Evolutionary conservation across 2,113 vertebrate species (phyloP).

Genomic region (Taurulus bubalis): DNA sequence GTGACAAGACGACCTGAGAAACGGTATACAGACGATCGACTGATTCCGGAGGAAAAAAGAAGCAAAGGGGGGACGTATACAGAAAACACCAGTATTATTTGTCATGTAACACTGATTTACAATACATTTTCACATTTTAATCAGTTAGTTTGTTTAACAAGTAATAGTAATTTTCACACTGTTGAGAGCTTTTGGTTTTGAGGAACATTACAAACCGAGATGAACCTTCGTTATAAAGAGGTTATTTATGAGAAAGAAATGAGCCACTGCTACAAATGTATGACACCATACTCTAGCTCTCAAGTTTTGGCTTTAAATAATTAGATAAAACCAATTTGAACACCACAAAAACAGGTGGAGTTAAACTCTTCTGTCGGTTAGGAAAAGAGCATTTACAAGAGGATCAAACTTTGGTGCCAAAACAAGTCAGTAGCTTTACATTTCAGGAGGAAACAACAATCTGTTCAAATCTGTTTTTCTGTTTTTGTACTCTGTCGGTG

Average conservation of each 20-base stretch:
- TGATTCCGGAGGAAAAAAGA: slow-evolving; percentile 38
- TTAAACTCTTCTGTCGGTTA: slow-evolving; percentile 38
- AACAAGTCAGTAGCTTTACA: slow-evolving; percentile 55
- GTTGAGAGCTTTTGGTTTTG: slow-evolving; percentile 52
- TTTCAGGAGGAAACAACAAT: slow-evolving; percentile 60
- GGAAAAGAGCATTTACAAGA: slow-evolving; percentile 41
- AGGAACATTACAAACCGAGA: slow-evolving; percentile 54
- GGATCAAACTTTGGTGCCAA: slow-evolving; percentile 65
- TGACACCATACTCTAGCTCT: slow-evolving; percentile 38
- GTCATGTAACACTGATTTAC: slow-evolving; percentile 54
- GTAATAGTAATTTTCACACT: slow-evolving; percentile 29
- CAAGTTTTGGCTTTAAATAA: slow-evolving; percentile 58
- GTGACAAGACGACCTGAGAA: slow-evolving; percentile 79
- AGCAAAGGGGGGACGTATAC: slow-evolving; percentile 53
- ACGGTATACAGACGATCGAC: slow-evolving; percentile 67
- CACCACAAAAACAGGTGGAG: slow-evolving; percentile 45
- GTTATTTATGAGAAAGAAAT: slow-evolving; percentile 35
- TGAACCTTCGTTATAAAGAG: slow-evolving; percentile 59
- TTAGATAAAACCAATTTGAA: slow-evolving; percentile 63
- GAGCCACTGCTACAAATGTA: slow-evolving; percentile 55
- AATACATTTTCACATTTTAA: slow-evolving; percentile 57
- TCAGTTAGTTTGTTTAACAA: slow-evolving; percentile 46
- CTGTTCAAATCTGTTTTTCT: slow-evolving; percentile 32
- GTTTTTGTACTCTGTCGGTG: slow-evolving; percentile 45
- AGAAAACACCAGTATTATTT: slow-evolving; percentile 57